phyloP scores from a whole-genome alignment of 2,113 vertebrate species.

The Anhinga rufa region DNA sequence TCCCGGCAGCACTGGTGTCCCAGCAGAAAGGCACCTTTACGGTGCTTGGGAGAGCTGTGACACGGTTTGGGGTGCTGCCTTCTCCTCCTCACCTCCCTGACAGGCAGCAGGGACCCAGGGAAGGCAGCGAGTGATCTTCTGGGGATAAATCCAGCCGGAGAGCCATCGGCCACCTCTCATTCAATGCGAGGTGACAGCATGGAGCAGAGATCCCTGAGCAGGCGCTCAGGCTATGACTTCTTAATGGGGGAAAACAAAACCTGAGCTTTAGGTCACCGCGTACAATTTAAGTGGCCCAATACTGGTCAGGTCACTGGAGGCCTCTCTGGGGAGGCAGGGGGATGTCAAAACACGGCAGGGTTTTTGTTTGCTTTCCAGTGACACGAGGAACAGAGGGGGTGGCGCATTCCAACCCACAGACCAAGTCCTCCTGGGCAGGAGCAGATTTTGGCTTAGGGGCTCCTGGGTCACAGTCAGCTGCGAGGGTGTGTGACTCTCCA shows the following conservation, averaged over 20 bases:
- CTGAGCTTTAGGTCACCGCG: not conserved
- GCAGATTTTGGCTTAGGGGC: not conserved
- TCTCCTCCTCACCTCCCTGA: not conserved
- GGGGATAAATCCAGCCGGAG: not conserved
- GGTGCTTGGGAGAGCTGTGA: fast-evolving
- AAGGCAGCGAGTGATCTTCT: not conserved
- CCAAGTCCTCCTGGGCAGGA: not conserved
- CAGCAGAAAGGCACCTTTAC: fast-evolving
- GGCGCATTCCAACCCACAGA: fast-evolving
- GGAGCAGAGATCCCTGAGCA: not conserved
- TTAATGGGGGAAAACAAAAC: not conserved
- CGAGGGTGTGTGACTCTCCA: not conserved
- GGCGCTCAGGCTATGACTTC: not conserved
- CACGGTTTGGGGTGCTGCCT: not conserved
- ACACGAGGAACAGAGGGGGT: not conserved
- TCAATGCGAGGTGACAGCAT: not conserved
- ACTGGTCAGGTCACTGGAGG: not conserved
- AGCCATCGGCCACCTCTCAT: not conserved
- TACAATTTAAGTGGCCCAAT: not conserved
- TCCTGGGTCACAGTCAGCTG: fast-evolving
- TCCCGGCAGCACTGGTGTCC: not conserved
- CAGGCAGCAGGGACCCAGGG: not conserved
- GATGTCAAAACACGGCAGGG: not conserved
- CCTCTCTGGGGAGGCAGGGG: not conserved
- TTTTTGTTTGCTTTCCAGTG: not conserved